phyloP scores from a whole-genome alignment of 2,888 invertebrate species.

The Sinhomidia bicolor region DNA sequence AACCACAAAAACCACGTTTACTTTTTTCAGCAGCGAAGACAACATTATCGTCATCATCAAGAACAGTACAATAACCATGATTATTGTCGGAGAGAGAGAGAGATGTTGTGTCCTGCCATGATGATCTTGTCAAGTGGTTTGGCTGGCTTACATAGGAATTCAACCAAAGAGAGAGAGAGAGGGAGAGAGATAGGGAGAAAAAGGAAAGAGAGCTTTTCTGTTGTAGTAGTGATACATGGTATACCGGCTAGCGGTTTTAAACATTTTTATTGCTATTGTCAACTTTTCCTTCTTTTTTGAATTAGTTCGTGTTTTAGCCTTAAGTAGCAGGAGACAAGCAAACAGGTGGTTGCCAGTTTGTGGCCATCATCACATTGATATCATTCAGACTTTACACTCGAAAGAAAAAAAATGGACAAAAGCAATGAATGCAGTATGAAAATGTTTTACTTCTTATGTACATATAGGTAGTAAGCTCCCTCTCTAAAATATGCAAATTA shows the following conservation, averaged over 20 bases:
- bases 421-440: background rate
- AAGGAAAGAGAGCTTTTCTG: background rate
- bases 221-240: background rate
- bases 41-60: background rate
- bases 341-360: slow-evolving; percentile 14
- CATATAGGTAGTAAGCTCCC: background rate
- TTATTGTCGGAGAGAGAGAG: background rate
- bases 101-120: background rate
- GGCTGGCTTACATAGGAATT: slow-evolving; percentile 8
- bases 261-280: slow-evolving; percentile 19
- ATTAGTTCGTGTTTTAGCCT: background rate
- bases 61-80: background rate
- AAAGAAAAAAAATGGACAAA: background rate
- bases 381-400: background rate
- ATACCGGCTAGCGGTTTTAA: slow-evolving; percentile 34
- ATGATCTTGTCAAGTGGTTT: slow-evolving; percentile 44
- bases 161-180: background rate
- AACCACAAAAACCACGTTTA: slow-evolving; percentile 59
- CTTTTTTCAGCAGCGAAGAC: slow-evolving; percentile 8
- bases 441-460: background rate
- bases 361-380: background rate
- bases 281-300: slow-evolving; percentile 29
- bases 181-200: background rate
- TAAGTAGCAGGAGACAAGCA: background rate
- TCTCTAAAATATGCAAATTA: slow-evolving; percentile 50